Base-by-base conservation (phyloP, 2,113 vertebrate genomes). In the Prietella phreatophila region DNA sequence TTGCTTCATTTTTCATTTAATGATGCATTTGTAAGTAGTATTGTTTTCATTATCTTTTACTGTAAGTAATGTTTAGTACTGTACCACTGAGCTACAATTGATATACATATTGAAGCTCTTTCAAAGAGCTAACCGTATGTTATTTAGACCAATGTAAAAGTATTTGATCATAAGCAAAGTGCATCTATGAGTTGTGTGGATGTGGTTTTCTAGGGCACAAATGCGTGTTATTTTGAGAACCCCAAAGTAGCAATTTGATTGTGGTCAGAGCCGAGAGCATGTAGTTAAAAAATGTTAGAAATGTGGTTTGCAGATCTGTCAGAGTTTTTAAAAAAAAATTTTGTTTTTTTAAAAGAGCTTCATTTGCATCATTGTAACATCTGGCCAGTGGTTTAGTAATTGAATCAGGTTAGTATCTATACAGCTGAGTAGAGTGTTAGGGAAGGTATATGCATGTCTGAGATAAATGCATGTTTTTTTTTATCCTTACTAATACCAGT, bases 231-330 rank as follows among this genome's bases (percentile, higher is more conserved):
- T 94, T 94, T 94, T 92, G 92, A 93, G 91, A 89, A 89, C 33
- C 88, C 90, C 71, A 90, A 83, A 90, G 90, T 93, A 93, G 91
- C 91, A 90, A 94, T 94, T 95, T 93, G 30, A 93, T 89, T 93
- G 92, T 89, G 93, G 92, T 91, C 88, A 85, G 53, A 85, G 89
- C 91, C 90, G 27, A 91, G 89, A 91, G 91, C 88, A 88, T 25
- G 90, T 93, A 91, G 75, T 89, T 94, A 89, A 91, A 94, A 90
- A 89, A 82, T 93, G 91, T 91, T 89, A 93, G 91, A 92, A 89
- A 93, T 93, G 92, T 92, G 92, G 93, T 92, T 86, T 33, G 53
- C 56, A 47, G 87, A 63, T 69, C 87, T 87, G 87, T 87, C 81
- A 20, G 61, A 79, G 47, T n/a, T 1, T 6, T 50, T n/a, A 33